These are phyloP conservation scores for Antechinus flavipes DNA, from an alignment of 2,113 vertebrate species.

Conservation along the genomic window DNA sequence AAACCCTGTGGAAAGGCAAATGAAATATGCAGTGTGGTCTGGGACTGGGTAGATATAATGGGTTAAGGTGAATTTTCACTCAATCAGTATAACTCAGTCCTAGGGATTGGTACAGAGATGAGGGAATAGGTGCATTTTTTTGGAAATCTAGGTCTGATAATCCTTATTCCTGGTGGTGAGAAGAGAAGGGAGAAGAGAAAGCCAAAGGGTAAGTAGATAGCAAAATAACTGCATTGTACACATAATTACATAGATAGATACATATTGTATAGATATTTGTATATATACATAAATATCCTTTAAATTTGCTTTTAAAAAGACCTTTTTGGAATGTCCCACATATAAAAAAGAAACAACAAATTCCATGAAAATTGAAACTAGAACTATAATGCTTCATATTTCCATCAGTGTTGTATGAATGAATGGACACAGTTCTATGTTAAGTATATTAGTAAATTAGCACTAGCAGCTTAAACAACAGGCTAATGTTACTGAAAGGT, in stretches of 20 bases:
- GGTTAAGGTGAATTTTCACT: neutral
- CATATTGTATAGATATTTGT: neutral
- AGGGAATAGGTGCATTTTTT: neutral
- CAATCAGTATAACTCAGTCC: neutral
- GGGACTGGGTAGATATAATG: neutral
- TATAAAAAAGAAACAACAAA: neutral
- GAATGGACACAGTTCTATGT: neutral
- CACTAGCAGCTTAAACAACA: conserved; percentile 7
- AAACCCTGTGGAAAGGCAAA: neutral
- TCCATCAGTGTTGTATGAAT: neutral
- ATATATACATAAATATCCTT: neutral
- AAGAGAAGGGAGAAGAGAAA: neutral
- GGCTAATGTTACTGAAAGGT: neutral
- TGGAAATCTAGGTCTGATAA: neutral
- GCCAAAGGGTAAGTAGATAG: neutral
- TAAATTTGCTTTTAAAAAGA: conserved; percentile 23
- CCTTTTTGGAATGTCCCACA: neutral
- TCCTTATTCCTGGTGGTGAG: neutral
- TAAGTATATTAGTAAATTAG: neutral
- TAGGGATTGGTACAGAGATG: neutral
- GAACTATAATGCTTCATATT: neutral
- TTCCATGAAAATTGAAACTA: neutral
- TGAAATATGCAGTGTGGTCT: neutral
- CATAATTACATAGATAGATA: neutral
- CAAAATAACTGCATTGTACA: neutral